Conservation (phyloP, 1,140 invertebrate species). For the Ceratina japonica region DNA sequence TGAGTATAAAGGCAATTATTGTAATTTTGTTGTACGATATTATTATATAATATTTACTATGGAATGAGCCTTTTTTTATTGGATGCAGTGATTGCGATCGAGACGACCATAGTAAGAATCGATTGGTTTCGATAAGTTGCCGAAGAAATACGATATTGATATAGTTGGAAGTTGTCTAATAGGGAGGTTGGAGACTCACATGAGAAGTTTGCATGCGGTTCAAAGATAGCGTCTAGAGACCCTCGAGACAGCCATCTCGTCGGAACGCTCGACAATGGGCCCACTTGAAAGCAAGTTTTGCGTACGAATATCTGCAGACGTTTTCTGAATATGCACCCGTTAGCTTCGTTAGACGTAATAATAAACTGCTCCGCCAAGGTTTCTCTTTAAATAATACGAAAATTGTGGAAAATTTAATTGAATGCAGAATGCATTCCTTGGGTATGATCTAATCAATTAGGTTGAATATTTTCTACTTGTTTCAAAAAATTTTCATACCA, state of each 20-base stretch:
- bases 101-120: background rate
- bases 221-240: background rate
- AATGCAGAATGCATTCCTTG: no score
- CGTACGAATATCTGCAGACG: background rate
- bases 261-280: slow-evolving; percentile 11
- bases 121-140: background rate
- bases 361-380: background rate
- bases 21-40: no score
- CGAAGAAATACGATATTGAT: background rate
- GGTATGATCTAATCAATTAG: no score
- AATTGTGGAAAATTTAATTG: background rate
- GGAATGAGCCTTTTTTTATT: no score
- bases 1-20: no score
- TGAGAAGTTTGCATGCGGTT: background rate
- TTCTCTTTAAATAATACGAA: background rate
- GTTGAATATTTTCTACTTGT: no score
- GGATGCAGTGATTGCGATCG: no score
- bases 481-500: no score
- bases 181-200: background rate
- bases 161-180: background rate
- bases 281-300: slow-evolving; percentile 17
- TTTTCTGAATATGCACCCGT: slow-evolving; percentile 2
- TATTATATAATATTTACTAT: no score
- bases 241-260: slow-evolving; percentile 8
- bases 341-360: background rate